These are phyloP conservation scores for Callyntrura sp. DNA, from an alignment of 2,888 invertebrate genomes.

Conservation along the genomic window DNA sequence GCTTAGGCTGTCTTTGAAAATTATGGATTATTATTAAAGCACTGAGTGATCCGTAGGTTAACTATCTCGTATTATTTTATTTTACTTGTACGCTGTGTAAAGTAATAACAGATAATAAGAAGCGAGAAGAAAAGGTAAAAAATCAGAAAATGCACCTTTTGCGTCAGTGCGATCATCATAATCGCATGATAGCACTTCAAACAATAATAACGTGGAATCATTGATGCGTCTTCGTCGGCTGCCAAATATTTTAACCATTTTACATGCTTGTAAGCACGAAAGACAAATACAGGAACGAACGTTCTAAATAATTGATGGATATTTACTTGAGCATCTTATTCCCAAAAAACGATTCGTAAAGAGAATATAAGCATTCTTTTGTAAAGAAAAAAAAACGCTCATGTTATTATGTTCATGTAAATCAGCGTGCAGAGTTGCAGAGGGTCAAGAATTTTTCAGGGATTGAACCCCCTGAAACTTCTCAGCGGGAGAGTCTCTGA, in stretches of 20 bases:
- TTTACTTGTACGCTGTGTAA: neutral
- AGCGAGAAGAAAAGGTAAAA: neutral
- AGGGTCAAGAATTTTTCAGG: conserved; percentile 67
- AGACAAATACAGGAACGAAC: conserved; percentile 46
- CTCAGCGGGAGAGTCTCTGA: conserved; percentile 79
- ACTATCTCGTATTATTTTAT: neutral
- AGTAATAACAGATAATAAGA: conserved; percentile 1
- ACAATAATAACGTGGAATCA: neutral
- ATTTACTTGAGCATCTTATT: conserved; percentile 8
- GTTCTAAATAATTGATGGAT: conserved; percentile 43
- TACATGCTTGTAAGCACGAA: conserved; percentile 27
- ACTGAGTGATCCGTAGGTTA: neutral
- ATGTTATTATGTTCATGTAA: conserved; percentile 78
- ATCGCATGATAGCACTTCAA: conserved; percentile 13
- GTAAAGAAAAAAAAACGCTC: conserved; percentile 16
- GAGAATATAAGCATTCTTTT: conserved; percentile 10
- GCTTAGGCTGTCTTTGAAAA: conserved; percentile 16
- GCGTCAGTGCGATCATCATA: conserved; percentile 34
- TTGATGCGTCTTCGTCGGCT: conserved; percentile 29
- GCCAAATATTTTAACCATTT: conserved; percentile 58
- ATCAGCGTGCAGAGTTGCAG: conserved; percentile 72
- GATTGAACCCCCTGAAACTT: conserved; percentile 75
- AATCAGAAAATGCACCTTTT: conserved; percentile 3
- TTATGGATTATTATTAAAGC: neutral
- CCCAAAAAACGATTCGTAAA: conserved; percentile 35